Conservation (phyloP, 1,140 invertebrate species). For the Meloidogyne chitwoodi region DNA sequence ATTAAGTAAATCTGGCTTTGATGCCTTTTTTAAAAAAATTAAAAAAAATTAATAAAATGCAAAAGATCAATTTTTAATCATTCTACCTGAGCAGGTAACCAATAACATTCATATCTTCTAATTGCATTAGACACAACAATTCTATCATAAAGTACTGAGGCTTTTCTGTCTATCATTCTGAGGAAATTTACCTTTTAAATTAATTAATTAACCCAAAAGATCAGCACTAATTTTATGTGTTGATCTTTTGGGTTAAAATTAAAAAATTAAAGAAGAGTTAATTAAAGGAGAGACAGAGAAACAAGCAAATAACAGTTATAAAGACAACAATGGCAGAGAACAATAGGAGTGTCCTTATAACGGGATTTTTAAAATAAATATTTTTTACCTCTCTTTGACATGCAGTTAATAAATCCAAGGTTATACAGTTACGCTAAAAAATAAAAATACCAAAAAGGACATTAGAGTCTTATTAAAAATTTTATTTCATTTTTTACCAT, state of each 20-base stretch:
- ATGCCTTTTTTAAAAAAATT: slow-evolving; percentile 52
- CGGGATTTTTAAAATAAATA: too few relatives aligned
- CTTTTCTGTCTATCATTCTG: slow-evolving; percentile 57
- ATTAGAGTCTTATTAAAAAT: background rate
- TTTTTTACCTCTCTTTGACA: slow-evolving; percentile 56
- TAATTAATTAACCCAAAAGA: too few relatives aligned
- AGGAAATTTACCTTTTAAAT: slow-evolving; percentile 40
- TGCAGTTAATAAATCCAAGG: slow-evolving; percentile 37
- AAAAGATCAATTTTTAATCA: too few relatives aligned
- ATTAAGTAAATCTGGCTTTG: slow-evolving; percentile 48
- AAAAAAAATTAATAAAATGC: too few relatives aligned
- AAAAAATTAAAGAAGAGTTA: too few relatives aligned
- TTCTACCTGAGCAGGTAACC: slow-evolving; percentile 62
- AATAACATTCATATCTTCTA: slow-evolving; percentile 62
- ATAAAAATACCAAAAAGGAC: background rate
- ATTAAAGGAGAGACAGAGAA: too few relatives aligned
- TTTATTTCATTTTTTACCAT: slow-evolving; percentile 40
- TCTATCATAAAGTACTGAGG: slow-evolving; percentile 54
- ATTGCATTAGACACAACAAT: slow-evolving; percentile 60
- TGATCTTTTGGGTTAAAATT: background rate
- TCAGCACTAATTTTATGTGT: too few relatives aligned
- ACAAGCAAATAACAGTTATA: too few relatives aligned
- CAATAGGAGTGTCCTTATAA: too few relatives aligned
- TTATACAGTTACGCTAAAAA: slow-evolving; percentile 15
- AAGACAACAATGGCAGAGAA: too few relatives aligned